Evolutionary conservation across 2,888 invertebrate species (phyloP).

Genomic region (Ornithoptera alexandrae): DNA sequence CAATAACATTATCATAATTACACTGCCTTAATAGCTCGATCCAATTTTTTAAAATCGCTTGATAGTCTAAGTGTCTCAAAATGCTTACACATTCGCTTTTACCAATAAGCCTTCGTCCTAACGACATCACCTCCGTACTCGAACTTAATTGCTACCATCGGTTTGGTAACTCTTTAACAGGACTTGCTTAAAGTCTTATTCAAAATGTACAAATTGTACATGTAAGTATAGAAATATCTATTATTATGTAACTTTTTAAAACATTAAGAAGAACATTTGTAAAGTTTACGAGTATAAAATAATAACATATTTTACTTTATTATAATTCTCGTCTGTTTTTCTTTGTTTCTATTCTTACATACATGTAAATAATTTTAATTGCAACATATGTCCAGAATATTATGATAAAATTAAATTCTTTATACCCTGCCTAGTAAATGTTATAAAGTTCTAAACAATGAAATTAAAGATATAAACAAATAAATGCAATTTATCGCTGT

Average conservation of each 20-base stretch:
- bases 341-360: not conserved
- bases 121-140: slow-evolving; percentile 23
- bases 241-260: not conserved
- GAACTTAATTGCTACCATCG: slow-evolving; percentile 24
- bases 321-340: not conserved
- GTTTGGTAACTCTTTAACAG: slow-evolving; percentile 14
- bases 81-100: slow-evolving; percentile 29
- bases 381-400: too few species aligned
- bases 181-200: not conserved
- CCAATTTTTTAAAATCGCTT: slow-evolving; percentile 26
- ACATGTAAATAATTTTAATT: too few species aligned
- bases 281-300: too few species aligned
- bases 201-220: not conserved
- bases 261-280: not conserved
- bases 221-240: not conserved
- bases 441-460: too few species aligned
- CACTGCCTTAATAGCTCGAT: slow-evolving; percentile 20
- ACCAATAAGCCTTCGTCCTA: slow-evolving; percentile 25
- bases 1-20: slow-evolving; percentile 30
- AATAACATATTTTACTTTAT: not conserved
- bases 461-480: too few species aligned
- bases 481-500: too few species aligned
- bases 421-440: too few species aligned
- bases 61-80: slow-evolving; percentile 24
- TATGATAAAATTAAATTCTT: too few species aligned